These are phyloP conservation scores for Micrasema minimum DNA, from an alignment of 1,140 invertebrate species.

Conservation along the genomic window DNA sequence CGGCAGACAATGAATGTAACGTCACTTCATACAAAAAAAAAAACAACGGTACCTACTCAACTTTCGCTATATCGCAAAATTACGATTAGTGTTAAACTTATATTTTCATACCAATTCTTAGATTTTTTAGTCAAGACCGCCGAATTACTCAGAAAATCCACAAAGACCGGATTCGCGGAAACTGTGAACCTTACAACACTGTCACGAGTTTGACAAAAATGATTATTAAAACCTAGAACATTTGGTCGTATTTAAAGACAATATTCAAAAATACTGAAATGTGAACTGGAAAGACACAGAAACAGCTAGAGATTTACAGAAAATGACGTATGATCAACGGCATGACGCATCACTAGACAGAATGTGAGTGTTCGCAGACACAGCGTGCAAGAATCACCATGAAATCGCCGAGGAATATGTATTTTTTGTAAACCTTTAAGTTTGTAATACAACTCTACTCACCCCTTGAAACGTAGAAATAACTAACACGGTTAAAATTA, in stretches of 20 bases:
- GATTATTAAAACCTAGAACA: too few species aligned
- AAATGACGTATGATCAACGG: conserved; percentile 43
- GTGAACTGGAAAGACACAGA: not conserved
- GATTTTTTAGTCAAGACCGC: conserved; percentile 3
- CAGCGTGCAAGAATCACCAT: conserved; percentile 21
- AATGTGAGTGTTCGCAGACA: conserved; percentile 29
- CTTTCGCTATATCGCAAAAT: conserved; percentile 6
- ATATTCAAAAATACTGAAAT: not conserved
- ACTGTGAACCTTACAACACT: too few species aligned
- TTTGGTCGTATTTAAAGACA: too few species aligned
- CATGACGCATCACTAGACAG: conserved; percentile 47
- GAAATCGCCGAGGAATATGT: conserved; percentile 2
- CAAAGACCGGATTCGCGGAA: conserved; percentile 2
- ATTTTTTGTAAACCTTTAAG: conserved; percentile 22
- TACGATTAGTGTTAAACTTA: too few species aligned
- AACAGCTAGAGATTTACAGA: conserved; percentile 27
- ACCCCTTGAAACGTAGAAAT: conserved; percentile 23
- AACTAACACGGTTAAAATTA: conserved; percentile 39
- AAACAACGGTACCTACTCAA: conserved; percentile 18
- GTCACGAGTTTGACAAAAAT: too few species aligned
- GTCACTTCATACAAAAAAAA: conserved; percentile 2
- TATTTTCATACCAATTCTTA: too few species aligned
- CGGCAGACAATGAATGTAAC: conserved; percentile 15
- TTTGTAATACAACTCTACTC: conserved; percentile 30
- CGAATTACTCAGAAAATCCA: conserved; percentile 4